Evolutionary conservation across 2,888 invertebrate species (phyloP), one percentile per base, ranked within the genome.

Genomic region (Galerucella calmariensis): DNA sequence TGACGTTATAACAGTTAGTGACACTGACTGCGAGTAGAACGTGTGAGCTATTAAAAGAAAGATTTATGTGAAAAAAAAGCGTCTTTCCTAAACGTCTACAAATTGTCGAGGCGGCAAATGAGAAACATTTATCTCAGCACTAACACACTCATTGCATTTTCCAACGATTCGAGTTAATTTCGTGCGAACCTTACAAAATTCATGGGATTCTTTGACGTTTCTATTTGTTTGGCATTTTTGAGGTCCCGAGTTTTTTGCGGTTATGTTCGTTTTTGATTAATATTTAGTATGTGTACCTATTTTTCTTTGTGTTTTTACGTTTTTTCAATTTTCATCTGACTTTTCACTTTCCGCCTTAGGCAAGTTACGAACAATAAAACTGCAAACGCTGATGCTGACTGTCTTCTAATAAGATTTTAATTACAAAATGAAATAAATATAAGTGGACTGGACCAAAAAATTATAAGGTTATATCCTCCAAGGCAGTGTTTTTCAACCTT

Each of bases 31-130:
- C 20, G 46, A 44, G 46, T 46, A 20, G 63, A 46, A 65, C 46
- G 72, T 58, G 46, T 82, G 78, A 77, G 84, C 87, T 87, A 87
- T 87, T 87, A 87, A 87, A 87, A 87, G 87, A 83, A 81, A 86
- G 87, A 87, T 87, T 87, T 87, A 87, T 84, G 83, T 82, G 78
- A 79, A 84, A 84, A 86, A 20, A 86, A 85, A 84, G 84, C 82
- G 82, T 84, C 85, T 86, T 85, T 86, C 85, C 85, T 87, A 86
- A 86, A 87, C 85, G 87, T 87, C 87, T 87, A 88, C 88, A 88
- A 88, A 88, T 87, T 87, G 87, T 87, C 86, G 87, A 85, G 85
- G 84, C 87, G 85, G 87, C 86, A 87, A 87, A 87, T 87, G 87
- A 87, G 86, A 74, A 76, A 78, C 86, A 87, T 87, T 87, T 85